Conservation (phyloP, 2,797 vertebrate species). For the Phaenicophaeus curvirostris region DNA sequence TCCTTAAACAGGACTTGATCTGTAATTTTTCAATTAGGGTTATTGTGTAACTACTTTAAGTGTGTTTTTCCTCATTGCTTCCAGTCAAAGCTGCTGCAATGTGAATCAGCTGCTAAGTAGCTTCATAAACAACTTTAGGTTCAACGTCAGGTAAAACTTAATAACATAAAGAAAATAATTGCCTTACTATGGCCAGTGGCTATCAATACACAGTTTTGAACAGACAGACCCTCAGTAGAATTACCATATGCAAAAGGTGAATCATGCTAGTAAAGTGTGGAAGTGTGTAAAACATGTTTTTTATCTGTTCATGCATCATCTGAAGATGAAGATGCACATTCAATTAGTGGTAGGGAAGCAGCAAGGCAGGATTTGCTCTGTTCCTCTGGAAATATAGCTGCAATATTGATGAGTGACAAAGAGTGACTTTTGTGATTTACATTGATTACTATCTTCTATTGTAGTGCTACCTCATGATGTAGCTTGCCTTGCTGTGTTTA, state of each 20-base stretch:
- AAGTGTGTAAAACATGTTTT: neutral
- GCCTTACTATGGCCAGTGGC: neutral
- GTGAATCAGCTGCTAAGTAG: neutral
- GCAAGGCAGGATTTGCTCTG: neutral
- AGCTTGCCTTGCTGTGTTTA: neutral
- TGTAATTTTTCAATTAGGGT: neutral
- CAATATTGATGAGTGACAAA: neutral
- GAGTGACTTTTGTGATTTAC: neutral
- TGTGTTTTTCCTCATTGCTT: neutral
- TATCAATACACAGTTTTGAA: neutral
- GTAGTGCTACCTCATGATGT: neutral
- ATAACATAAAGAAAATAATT: neutral
- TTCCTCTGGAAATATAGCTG: neutral
- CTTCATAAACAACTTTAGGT: neutral
- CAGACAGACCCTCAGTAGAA: neutral
- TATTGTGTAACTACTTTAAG: neutral
- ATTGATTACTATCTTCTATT: neutral
- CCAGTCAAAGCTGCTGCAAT: neutral
- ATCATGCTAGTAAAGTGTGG: neutral
- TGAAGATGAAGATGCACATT: neutral
- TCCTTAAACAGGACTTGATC: neutral
- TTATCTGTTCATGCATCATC: neutral
- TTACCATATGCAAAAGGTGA: neutral
- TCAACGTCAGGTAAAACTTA: neutral
- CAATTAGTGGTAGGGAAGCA: neutral